Conservation (phyloP, 64 coral and sea anemone genomes). For the Exaiptasia diaphana region DNA sequence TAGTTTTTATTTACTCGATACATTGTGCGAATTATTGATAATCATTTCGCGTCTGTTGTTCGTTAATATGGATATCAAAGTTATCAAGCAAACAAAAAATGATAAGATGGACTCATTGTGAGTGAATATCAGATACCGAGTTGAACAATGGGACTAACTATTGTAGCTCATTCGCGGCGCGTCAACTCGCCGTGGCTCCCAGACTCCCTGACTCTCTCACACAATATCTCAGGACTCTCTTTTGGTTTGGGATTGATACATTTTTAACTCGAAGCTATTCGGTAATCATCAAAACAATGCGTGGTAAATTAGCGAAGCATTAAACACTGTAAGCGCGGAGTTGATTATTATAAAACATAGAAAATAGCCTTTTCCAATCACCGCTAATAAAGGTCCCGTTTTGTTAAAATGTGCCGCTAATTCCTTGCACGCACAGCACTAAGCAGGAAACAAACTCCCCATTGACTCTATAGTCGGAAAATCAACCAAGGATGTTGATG, state of each 20-base stretch:
- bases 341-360: neutral
- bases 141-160: neutral
- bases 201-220: neutral
- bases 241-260: too few relatives aligned
- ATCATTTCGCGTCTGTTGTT: too few relatives aligned
- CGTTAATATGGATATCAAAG: constrained; percentile 5
- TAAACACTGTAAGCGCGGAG: neutral
- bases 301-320: neutral
- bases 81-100: neutral
- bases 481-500: neutral
- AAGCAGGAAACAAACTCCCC: too few relatives aligned
- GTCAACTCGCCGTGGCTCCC: neutral
- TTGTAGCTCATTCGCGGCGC: neutral
- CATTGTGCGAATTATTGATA: too few relatives aligned
- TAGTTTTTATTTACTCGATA: too few relatives aligned
- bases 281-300: neutral
- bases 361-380: neutral
- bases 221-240: neutral
- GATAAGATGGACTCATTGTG: neutral
- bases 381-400: neutral
- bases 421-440: too few relatives aligned
- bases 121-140: neutral
- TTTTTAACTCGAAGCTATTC: neutral
- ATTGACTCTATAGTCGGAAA: neutral
- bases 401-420: neutral